Evolutionary conservation across 2,888 invertebrate species (phyloP), one percentile per base, ranked within the genome.

Genomic region (Pachycephus smyrnensis): DNA sequence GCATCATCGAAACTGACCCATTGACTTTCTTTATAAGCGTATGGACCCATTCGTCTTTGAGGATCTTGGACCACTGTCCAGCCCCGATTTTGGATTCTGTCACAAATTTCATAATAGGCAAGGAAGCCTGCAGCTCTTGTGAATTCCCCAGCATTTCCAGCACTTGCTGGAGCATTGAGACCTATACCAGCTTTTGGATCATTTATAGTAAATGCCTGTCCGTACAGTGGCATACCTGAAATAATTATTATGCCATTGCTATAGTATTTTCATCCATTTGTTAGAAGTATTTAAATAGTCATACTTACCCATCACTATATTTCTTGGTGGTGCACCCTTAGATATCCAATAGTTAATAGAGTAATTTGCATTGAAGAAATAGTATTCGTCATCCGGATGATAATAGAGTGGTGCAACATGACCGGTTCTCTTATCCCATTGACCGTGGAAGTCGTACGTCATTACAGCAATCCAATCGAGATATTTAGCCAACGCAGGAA

Each of bases 391-490:
- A 73, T 96, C 95, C 3, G 96, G 95, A 89, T 97, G 97, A 87
- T 95, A 94, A 85, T 95, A 97, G 69, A 98, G 91, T 0, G 97
- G 98, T 0, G 97, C 96, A 0, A 97, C 96, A 87, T 98, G 98
- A 0, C 97, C 98, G 1, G 97, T 98, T 89, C 96, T 96, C 89
- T 96, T 97, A 86, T 97, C 97, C 97, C 97, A 98, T 86, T 97
- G 97, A 0, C 97, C 97, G 85, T 97, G 97, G 92, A 95, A 97
- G 88, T 98, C 98, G 87, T 98, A 98, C 0, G 97, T 96, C 98
- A 98, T 98, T 0, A 98, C 97, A 0, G 97, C 96, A 75, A 98
- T 96, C 97, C 97, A 97, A 89, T 98, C 97, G 78, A 98, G 92
- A 88, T 96, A 94, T 84, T 94, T 93, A 0, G 96, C 95, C 4